Evolutionary conservation across 2,888 invertebrate genomes (phyloP), one percentile per base, ranked within the genome.

Genomic region (Diadegma fenestrale): DNA sequence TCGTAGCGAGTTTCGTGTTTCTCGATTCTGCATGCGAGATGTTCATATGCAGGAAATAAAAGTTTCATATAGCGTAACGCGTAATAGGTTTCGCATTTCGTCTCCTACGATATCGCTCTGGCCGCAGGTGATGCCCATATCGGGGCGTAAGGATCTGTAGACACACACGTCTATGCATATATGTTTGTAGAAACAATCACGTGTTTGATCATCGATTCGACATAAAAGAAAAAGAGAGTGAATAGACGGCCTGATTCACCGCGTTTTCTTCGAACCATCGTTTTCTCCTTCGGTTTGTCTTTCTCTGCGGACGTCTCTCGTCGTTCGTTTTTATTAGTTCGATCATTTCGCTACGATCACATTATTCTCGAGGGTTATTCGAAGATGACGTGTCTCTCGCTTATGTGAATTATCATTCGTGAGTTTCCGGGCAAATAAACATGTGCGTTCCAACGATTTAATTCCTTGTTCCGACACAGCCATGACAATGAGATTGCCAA

Each of bases 141-240:
- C 72, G 69, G 8, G 19, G 2, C 19, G 8, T 51, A 19, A 7
- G 19, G 10, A 8, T 51, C 19, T 48, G n/a, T 48, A 48, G 17
- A 48, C 17, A 17, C 48, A 48, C 17, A n/a, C 17, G n/a, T 48
- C 4, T 48, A 48, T n/a, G 19, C 51, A 45, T 45, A 45, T 45
- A 68, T 14, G 7, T 22, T 43, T 45, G 43, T 75, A 76, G 61
- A 77, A 54, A 85, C 77, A 79, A 88, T 88, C 84, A 83, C 81
- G 77, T 75, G 78, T 68, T 48, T 77, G 85, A 87, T 84, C 76
- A 87, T 86, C 85, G 87, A 87, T 88, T 80, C 68, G 71, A 10
- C 75, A 76, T 83, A 85, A 80, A 80, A 71, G 77, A 73, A 61
- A 85, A 80, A 45, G 63, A 71, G 45, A 68, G 61, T 64, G 51